phyloP scores from a whole-genome alignment of 2,888 invertebrate species.

The Eucriotettix oculatus region DNA sequence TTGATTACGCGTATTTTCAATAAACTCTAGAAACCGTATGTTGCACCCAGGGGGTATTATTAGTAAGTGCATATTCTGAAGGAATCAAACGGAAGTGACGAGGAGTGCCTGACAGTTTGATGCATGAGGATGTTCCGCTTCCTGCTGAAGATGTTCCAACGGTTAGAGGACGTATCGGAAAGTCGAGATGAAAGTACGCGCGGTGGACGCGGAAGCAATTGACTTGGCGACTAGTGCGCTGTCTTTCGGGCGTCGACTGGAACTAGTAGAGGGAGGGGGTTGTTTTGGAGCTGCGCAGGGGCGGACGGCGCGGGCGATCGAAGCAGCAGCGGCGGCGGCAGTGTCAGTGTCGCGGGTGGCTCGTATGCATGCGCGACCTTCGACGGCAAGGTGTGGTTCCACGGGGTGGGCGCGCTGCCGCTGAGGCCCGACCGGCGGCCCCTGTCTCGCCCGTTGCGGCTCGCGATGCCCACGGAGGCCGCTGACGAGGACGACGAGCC shows the following conservation, averaged over 20 bases:
- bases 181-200: neutral
- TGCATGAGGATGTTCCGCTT: too few relatives aligned
- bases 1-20: too few relatives aligned
- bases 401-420: slow-evolving; percentile 18
- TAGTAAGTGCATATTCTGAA: too few relatives aligned
- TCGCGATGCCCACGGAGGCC: neutral
- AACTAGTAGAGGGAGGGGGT: too few relatives aligned
- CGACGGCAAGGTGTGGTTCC: slow-evolving; percentile 18
- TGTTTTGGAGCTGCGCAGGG: neutral
- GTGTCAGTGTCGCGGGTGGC: neutral
- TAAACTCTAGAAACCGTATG: too few relatives aligned
- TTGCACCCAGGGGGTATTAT: too few relatives aligned
- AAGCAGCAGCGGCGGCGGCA: neutral
- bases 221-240: neutral
- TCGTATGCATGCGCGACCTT: neutral
- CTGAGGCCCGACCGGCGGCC: slow-evolving; percentile 13
- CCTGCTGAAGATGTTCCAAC: too few relatives aligned
- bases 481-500: neutral
- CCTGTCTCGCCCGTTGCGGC: slow-evolving; percentile 3
- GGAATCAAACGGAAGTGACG: too few relatives aligned
- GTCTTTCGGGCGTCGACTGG: neutral
- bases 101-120: too few relatives aligned
- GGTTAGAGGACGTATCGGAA: too few relatives aligned
- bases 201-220: neutral
- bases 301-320: neutral